Evolutionary conservation across 92 coral and sea anemone species (phyloP).

Genomic region (Umimayanthus chanpuru): DNA sequence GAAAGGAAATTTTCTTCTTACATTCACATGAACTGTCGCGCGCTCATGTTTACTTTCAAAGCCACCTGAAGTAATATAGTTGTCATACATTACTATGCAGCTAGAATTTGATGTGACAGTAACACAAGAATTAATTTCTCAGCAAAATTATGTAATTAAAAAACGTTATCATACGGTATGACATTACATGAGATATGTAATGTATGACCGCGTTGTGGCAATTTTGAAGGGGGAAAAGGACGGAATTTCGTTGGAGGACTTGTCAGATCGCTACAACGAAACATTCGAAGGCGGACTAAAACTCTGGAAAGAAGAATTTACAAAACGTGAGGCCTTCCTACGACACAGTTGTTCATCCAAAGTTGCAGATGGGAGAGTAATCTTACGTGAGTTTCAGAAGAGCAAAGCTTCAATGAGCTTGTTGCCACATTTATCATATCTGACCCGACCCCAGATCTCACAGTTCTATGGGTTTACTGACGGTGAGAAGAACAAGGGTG

Average conservation of each 20-base stretch:
- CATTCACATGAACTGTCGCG: slow-evolving; percentile 66
- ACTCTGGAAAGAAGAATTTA: not conserved
- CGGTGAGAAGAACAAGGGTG: slow-evolving; percentile 2
- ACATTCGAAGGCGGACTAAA: not conserved
- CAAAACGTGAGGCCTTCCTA: not conserved
- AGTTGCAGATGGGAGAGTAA: not conserved
- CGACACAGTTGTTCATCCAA: slow-evolving; percentile 1
- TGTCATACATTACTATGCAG: too few species aligned
- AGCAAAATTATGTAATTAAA: too few species aligned
- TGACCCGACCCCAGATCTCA: slow-evolving; percentile 55
- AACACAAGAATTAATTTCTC: not conserved
- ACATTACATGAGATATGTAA: too few species aligned
- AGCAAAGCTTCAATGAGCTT: too few species aligned
- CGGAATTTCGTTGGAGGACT: too few species aligned
- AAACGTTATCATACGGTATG: too few species aligned
- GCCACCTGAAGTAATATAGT: slow-evolving; percentile 42
- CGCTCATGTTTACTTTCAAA: slow-evolving; percentile 60
- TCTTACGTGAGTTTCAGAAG: not conserved
- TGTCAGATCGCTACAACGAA: too few species aligned
- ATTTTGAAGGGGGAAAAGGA: too few species aligned
- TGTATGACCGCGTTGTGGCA: too few species aligned
- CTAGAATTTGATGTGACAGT: not conserved
- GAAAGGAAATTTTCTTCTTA: slow-evolving; percentile 67
- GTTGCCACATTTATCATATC: too few species aligned
- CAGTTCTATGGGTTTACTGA: slow-evolving; percentile 53